These are phyloP conservation scores for Acrocephalus arundinaceus DNA, from an alignment of 2,113 vertebrate species.

Conservation along the genomic window DNA sequence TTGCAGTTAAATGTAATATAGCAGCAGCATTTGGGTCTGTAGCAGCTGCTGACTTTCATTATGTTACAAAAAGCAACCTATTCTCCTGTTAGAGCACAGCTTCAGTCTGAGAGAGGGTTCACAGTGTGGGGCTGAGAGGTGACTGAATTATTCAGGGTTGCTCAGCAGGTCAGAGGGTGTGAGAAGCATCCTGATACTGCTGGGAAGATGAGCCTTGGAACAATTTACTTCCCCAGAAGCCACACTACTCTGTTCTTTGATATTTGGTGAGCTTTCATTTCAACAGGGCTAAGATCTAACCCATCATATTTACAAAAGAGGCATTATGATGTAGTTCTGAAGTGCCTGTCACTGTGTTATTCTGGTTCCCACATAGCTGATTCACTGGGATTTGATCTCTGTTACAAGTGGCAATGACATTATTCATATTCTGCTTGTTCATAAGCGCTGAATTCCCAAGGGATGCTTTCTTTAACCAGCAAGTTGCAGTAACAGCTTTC, in stretches of 20 bases:
- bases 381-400: conserved; percentile 11
- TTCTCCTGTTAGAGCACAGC: neutral
- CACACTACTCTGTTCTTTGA: neutral
- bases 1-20: neutral
- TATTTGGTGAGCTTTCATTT: neutral
- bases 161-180: neutral
- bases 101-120: neutral
- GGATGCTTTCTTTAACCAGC: neutral
- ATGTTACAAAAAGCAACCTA: neutral
- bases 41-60: neutral
- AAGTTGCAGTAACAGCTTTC: neutral
- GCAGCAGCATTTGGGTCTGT: neutral
- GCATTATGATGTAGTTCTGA: neutral
- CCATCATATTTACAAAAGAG: neutral
- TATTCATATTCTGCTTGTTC: neutral
- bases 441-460: neutral
- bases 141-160: neutral
- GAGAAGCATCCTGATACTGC: neutral
- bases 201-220: neutral
- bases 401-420: neutral
- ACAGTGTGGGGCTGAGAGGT: neutral
- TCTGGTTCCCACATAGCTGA: neutral
- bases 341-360: neutral
- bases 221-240: neutral
- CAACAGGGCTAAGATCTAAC: neutral